Base-by-base conservation (phyloP, 1,140 invertebrate species). In the Drosophila repleta region DNA sequence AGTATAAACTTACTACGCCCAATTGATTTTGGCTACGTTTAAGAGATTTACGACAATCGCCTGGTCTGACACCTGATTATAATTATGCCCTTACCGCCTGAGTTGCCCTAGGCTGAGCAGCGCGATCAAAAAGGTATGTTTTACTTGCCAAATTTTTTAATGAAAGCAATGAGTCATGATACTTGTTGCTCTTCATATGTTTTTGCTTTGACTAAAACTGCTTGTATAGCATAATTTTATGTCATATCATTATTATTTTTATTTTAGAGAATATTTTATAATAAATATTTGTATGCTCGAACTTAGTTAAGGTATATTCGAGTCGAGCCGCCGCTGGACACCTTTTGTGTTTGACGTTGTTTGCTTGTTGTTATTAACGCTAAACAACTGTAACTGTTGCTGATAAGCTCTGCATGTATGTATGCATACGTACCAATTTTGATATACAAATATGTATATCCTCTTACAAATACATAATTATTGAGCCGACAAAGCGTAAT, bases 1-100 rank as follows among this genome's bases (percentile, higher is more conserved):
- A 73, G 52, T 75, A 53, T 17, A 62, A 72, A 68, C 55, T 72
- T 58, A 74, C 64, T 74, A 77, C 48, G 65, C 60, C 70, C 79
- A 78, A 82, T 83, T 83, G 55, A 56, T 65, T 84, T 48, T 78
- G 63, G 69, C 48, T 55, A 60, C 39, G 39, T 72, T 72, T 67
- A 67, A 48, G 55, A 72, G 63, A 72, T 72, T 72, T 72, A 72
- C 66, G 69, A 39, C 62, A 26, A 18, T 13, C 29, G 29, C 6
- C 29, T 8, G 24, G 6, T 10, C 21, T 57, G 53, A 72, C 69
- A 72, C 21, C 63, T 57, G 53, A 58, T 65, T 71, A 71, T 64
- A 65, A 56, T 51, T 65, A 58, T 48, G 29, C 62, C 39, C 53
- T 20, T 17, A 3, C 29, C 26, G 21, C 18, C 10, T 37, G 15